These are phyloP conservation scores for Stylophora pistillata DNA, from an alignment of 64 coral and sea anemone species.

Conservation along the genomic window DNA sequence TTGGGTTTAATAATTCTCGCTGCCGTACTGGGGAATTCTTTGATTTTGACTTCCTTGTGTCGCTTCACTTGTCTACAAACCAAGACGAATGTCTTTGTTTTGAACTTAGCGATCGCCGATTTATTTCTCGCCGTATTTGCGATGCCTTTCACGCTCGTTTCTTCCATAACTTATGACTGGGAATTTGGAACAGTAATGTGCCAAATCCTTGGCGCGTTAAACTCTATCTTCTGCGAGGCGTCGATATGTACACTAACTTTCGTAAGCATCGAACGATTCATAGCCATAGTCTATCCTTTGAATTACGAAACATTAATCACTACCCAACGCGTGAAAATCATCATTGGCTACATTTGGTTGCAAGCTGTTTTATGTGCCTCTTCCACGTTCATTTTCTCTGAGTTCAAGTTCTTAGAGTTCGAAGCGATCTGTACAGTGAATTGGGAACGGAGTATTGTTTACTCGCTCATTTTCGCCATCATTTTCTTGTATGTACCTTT, in stretches of 20 bases:
- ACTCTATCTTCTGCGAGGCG: conserved; percentile 74
- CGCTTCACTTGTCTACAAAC: conserved; percentile 64
- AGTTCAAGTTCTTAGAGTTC: conserved; percentile 61
- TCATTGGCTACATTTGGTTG: conserved; percentile 67
- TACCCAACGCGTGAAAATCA: conserved; percentile 28
- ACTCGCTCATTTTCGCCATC: conserved; percentile 59
- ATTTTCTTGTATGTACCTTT: conserved; percentile 68
- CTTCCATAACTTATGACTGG: conserved; percentile 69
- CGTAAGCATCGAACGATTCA: conserved; percentile 78
- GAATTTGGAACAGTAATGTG: conserved; percentile 67
- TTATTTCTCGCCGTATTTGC: conserved; percentile 60
- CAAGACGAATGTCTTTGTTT: conserved; percentile 80
- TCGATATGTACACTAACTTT: conserved; percentile 72
- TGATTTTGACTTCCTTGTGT: conserved; percentile 69
- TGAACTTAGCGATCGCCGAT: conserved; percentile 80
- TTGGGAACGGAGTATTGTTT: conserved; percentile 56
- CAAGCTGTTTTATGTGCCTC: conserved; percentile 6
- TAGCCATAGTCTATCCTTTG: conserved; percentile 75
- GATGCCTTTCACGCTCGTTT: conserved; percentile 78
- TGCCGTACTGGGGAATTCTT: conserved; percentile 46
- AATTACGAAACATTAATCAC: conserved; percentile 67
- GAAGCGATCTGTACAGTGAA: conserved; percentile 81
- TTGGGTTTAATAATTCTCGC: conserved; percentile 59
- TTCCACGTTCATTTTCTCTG: conserved; percentile 62
- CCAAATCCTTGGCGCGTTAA: conserved; percentile 60